Conservation (phyloP, 1,140 invertebrate genomes). For the Ceratina calcarata region DNA sequence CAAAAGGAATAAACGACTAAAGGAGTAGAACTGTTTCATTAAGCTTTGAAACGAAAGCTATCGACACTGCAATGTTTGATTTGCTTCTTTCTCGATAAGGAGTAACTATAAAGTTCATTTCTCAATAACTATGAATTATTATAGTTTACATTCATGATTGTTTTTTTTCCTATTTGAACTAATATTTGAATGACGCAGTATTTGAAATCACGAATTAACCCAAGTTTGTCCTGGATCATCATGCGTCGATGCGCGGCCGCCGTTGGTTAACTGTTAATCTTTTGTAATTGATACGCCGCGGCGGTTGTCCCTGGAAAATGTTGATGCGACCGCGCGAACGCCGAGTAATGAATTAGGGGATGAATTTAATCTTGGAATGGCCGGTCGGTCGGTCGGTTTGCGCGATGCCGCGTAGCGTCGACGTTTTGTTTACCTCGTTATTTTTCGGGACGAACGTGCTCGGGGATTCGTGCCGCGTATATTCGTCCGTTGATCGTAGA, state of each 20-base stretch:
- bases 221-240: too few species aligned
- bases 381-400: not conserved
- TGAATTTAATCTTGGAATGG: constrained; percentile 50
- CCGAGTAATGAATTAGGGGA: constrained; percentile 45
- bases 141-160: too few species aligned
- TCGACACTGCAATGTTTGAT: too few species aligned
- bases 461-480: not conserved
- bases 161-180: too few species aligned
- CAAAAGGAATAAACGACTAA: too few species aligned
- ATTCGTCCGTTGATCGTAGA: not conserved
- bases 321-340: constrained; percentile 13
- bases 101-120: too few species aligned
- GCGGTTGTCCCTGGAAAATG: constrained; percentile 13
- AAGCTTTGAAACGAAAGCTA: not conserved
- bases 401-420: constrained; percentile 7
- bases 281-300: constrained; percentile 31
- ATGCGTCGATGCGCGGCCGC: constrained; percentile 55
- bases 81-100: too few species aligned
- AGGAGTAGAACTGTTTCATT: not conserved
- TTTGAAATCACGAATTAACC: too few species aligned
- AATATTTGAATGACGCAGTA: too few species aligned
- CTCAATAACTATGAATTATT: too few species aligned
- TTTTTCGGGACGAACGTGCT: constrained; percentile 2
- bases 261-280: constrained; percentile 32
- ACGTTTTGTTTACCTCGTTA: constrained; percentile 41